Conservation (phyloP, 2,797 vertebrate species). For the Graptemys geographica region DNA sequence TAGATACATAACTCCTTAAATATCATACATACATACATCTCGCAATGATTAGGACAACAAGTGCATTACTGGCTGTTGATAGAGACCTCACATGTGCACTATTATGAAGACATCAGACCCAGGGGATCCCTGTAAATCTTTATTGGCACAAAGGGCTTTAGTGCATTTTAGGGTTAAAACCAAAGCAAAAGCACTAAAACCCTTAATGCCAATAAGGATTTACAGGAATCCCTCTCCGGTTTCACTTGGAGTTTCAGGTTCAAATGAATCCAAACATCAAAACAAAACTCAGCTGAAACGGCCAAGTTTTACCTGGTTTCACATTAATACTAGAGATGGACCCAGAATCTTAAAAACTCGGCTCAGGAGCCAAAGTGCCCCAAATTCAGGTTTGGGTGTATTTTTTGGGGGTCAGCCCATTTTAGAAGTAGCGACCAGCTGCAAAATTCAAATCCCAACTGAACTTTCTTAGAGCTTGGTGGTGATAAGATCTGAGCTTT, state of each 20-base stretch:
- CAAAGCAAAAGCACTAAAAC: too few species aligned
- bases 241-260: neutral
- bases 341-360: neutral
- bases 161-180: too few species aligned
- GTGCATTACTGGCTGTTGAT: neutral
- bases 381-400: neutral
- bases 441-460: neutral
- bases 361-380: neutral
- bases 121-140: neutral
- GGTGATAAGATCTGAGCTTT: neutral
- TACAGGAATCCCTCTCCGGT: too few species aligned
- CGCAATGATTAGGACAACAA: neutral
- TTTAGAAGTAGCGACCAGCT: neutral
- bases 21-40: neutral
- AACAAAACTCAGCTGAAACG: neutral
- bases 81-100: neutral
- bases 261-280: neutral
- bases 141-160: neutral
- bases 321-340: neutral
- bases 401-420: neutral
- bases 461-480: neutral
- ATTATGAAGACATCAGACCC: neutral
- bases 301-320: neutral
- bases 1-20: neutral
- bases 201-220: too few species aligned